Evolutionary conservation across 2,113 vertebrate species (phyloP), one percentile per base, ranked within the genome.

Genomic region (Phasianus colchicus): DNA sequence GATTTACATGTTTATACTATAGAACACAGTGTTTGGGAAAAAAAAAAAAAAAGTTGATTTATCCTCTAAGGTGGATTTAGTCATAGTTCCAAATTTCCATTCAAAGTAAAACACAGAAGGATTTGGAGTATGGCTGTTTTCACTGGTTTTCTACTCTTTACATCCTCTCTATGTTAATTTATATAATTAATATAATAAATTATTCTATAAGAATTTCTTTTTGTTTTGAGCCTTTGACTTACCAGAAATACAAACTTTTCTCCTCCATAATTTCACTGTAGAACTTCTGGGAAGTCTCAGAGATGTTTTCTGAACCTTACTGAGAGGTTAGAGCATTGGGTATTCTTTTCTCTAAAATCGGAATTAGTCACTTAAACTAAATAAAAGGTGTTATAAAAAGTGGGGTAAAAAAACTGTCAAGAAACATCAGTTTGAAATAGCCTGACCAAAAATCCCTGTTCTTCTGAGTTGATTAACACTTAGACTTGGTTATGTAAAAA

Each of bases 21-120:
- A 77, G 47, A 93, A 89, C 3, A 73, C 12, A 47, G 55, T 22
- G 47, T 29, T 89, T 32, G 78, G 61, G 61, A 1, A 14, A 54
- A 54, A 47, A 85, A 54, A 47, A 85, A 30, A 66, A 38, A 38
- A 38, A 38, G 18, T n/a, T 75, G 60, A 55, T 91, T 86, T 95
- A 93, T 85, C 30, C n/a, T 71, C 34, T 88, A 65, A 60, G 73
- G 80, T 65, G 81, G 69, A 67, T 96, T 96, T 76, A 91, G 72
- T 55, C 63, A 43, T 45, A 76, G 65, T 86, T 95, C 55, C 64
- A 73, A 94, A 89, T 50, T 92, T 4, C 13, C 30, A 83, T 81
- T 74, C 54, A 84, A 78, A 83, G 34, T 66, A 87, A 95, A 96
- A 52, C 9, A 83, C 29, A 43, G 66, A 75, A 87, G 40, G 40